These are phyloP conservation scores for Vicugna pacos DNA, from an alignment of 2,113 vertebrate genomes.

Conservation along the genomic window DNA sequence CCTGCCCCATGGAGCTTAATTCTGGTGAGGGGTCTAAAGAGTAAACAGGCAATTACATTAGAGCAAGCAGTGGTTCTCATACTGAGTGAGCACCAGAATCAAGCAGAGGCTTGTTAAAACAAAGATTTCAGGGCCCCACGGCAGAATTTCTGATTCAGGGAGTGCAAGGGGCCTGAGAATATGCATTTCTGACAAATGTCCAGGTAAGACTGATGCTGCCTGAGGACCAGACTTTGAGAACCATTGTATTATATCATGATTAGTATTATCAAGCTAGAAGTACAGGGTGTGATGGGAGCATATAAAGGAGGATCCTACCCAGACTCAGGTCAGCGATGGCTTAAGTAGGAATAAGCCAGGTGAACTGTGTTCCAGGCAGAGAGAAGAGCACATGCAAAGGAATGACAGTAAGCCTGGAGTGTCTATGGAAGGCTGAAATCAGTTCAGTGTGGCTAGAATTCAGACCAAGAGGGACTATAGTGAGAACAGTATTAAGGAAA, in stretches of 20 bases:
- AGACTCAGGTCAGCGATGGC: not conserved
- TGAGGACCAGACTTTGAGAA: not conserved
- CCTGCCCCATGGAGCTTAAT: not conserved
- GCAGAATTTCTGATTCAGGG: not conserved
- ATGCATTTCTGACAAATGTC: not conserved
- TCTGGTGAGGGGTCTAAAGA: not conserved
- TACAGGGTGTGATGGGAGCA: not conserved
- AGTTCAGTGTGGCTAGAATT: not conserved
- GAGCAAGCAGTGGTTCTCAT: not conserved
- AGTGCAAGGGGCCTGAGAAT: not conserved
- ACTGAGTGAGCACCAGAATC: not conserved
- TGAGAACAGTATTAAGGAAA: not conserved
- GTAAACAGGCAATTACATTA: not conserved
- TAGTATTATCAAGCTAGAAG: not conserved
- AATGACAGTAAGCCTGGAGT: not conserved
- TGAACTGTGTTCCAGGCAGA: not conserved
- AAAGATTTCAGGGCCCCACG: not conserved
- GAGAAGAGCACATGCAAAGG: not conserved
- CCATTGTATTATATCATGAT: accelerated
- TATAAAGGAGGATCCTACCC: not conserved
- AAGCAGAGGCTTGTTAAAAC: not conserved
- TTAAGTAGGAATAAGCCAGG: not conserved
- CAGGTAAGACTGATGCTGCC: not conserved
- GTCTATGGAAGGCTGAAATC: not conserved
- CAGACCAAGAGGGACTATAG: not conserved